Evolutionary conservation across 37 sponge, comb jelly and placozoan species (phyloP).

Genomic region (Trichoplax adhaerens): DNA sequence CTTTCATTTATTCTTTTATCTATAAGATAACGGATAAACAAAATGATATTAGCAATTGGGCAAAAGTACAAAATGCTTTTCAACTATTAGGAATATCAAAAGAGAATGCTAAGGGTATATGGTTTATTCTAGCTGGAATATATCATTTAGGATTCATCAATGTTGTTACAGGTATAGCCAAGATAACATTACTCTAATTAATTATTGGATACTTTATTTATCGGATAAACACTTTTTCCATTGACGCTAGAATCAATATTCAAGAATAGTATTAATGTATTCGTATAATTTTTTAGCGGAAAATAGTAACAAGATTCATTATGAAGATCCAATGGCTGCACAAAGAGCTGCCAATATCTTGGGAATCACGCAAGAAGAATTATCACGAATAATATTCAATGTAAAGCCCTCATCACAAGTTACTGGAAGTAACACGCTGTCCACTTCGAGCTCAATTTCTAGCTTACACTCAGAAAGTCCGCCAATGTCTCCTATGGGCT

Average conservation of each 20-base stretch:
- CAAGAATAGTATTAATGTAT: background rate
- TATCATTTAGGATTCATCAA: conserved; percentile 63
- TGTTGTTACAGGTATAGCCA: conserved; percentile 66
- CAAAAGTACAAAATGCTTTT: conserved; percentile 17
- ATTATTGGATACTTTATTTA: background rate
- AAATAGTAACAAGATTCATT: background rate
- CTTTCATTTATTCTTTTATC: too few relatives aligned
- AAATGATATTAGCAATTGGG: conserved; percentile 1
- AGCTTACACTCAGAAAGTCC: background rate
- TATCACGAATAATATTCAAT: conserved; percentile 67
- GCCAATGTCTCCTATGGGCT: background rate
- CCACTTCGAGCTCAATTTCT: background rate
- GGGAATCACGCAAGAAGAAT: conserved; percentile 75
- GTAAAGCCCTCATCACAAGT: background rate
- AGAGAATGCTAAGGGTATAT: conserved; percentile 79
- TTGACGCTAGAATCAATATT: background rate
- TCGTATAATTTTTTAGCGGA: background rate
- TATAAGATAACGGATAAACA: too few relatives aligned
- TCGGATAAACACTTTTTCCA: background rate
- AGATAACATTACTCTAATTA: background rate
- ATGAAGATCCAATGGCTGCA: conserved; percentile 33
- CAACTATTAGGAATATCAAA: conserved; percentile 20
- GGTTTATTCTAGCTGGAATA: conserved; percentile 92
- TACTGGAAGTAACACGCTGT: background rate
- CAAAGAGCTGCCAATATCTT: conserved; percentile 84